Evolutionary conservation across 2,888 invertebrate species (phyloP), one percentile per base, ranked within the genome.

Genomic region (Nebria brevicollis): DNA sequence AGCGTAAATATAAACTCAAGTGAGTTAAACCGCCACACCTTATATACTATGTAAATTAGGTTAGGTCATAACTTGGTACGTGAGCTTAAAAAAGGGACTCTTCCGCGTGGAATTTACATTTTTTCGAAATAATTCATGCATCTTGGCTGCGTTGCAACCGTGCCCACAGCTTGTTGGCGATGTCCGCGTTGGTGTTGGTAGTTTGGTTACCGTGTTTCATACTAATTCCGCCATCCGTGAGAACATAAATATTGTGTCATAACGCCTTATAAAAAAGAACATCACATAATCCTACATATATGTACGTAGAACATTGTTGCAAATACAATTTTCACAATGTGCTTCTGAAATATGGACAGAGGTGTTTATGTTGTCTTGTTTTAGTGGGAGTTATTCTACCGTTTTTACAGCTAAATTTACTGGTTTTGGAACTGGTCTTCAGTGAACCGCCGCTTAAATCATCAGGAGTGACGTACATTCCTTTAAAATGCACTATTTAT

Each of bases 11-110:
- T 54, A 54, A 54, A 54, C 54, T 54, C 34, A 54, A 54, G 54
- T 54, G 4, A 54, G 54, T 54, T 54, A 54, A 20, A 20, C 68
- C 77, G 77, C 72, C 68, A 54, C 72, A 72, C 41, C 74, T 78
- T 73, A 78, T 78, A 73, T 78, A 78, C 74, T 78, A 78, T 78
- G 78, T 64, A 78, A 78, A 78, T 78, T 66, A 26, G 66, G 54
- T 54, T 20, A 25, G 74, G 66, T 78, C 74, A 78, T 78, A 78
- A 78, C 78, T 78, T 66, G 73, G 42, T 65, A 72, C 65, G 68
- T 68, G n/a, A 68, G 73, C 78, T 73, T 73, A 74, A 73, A 73
- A 74, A 77, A 78, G 72, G 64, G 73, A 54, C 43, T 66, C 66
- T 54, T 74, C 66, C 74, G 20, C 43, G 78, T 74, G 25, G 73